Evolutionary conservation across 1,140 invertebrate genomes (phyloP).

Genomic region (Helicoverpa zea): DNA sequence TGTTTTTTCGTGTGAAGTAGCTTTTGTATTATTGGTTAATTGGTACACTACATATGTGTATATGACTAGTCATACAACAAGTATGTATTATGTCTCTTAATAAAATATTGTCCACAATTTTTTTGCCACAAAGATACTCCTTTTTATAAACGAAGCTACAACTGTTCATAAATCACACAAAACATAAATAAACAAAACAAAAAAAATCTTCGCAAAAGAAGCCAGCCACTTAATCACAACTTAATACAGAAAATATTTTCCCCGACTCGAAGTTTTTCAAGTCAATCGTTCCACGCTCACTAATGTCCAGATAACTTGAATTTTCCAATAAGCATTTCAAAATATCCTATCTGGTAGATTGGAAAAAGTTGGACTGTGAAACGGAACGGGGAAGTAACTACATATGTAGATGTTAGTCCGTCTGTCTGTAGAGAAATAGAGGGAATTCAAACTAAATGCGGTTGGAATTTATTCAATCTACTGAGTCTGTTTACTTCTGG

Average conservation of each 20-base stretch:
- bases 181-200: neutral
- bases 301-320: constrained; percentile 35
- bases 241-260: neutral
- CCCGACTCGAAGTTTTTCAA: neutral
- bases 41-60: too few species aligned
- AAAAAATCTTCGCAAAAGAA: neutral
- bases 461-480: constrained; percentile 25
- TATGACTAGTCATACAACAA: too few species aligned
- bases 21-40: neutral
- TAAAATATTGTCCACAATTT: too few species aligned
- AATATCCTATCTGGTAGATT: constrained; percentile 41
- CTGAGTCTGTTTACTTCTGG: neutral
- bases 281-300: constrained; percentile 20
- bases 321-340: constrained; percentile 49
- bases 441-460: constrained; percentile 20
- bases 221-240: neutral
- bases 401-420: constrained; percentile 8
- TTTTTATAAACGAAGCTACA: neutral
- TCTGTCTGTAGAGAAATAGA: neutral
- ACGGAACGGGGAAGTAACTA: neutral
- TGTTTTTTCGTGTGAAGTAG: neutral
- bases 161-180: neutral
- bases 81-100: too few species aligned
- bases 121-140: neutral
- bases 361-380: constrained; percentile 41